These are phyloP conservation scores for Diachasmimorpha longicaudata DNA, from an alignment of 1,140 invertebrate genomes.

Conservation along the genomic window DNA sequence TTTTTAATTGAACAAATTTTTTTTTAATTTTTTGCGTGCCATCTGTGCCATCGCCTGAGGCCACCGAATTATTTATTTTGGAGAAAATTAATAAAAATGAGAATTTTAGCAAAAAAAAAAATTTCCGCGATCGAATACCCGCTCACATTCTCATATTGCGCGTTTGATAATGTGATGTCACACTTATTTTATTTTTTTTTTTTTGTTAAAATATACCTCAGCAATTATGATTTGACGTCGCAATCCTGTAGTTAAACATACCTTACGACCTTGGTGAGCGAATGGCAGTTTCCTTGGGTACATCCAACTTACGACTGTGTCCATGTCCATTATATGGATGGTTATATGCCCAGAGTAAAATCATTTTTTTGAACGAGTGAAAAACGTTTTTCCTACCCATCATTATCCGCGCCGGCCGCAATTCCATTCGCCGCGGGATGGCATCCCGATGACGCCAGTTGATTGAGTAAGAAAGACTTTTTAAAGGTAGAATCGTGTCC, in stretches of 20 bases:
- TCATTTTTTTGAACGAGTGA: neutral
- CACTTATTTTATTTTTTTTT: no score
- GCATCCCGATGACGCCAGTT: conserved; percentile 19
- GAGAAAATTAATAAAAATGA: no score
- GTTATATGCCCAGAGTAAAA: conserved; percentile 5
- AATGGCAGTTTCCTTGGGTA: neutral
- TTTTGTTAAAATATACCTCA: neutral
- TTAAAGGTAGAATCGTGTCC: neutral
- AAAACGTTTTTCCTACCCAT: neutral
- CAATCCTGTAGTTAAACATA: neutral
- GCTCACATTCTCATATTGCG: no score
- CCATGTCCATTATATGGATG: neutral
- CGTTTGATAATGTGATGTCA: no score
- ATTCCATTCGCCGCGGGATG: conserved; percentile 11
- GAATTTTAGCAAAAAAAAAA: no score
- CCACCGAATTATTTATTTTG: no score
- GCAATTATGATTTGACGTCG: neutral
- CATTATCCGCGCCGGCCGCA: neutral
- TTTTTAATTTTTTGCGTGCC: no score
- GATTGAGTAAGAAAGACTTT: neutral
- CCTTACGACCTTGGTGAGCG: neutral
- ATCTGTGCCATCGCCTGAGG: no score
- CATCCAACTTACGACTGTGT: neutral
- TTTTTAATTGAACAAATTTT: conserved; percentile 10
- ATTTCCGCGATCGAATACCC: no score